Evolutionary conservation across 2,797 vertebrate genomes (phyloP).

Genomic region (Sebastes steindachneri): DNA sequence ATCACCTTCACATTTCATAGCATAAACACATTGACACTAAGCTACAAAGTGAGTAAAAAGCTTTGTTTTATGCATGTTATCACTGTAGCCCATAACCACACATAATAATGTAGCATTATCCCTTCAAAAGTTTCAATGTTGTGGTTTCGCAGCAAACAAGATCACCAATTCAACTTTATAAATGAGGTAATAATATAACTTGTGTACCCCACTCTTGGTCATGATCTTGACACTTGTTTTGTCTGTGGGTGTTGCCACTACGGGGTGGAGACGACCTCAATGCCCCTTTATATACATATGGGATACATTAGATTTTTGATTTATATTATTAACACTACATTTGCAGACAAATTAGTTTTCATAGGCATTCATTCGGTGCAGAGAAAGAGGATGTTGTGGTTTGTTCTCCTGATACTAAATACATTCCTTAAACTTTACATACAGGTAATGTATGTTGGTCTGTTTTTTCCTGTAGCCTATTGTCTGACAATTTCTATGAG

Average conservation of each 20-base stretch:
- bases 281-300: neutral
- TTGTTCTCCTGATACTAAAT: constrained; percentile 6
- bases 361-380: neutral
- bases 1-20: neutral
- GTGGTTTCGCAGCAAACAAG: neutral
- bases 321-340: neutral
- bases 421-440: neutral
- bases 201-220: neutral
- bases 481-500: constrained; percentile 7
- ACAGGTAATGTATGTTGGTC: neutral
- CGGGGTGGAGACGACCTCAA: neutral
- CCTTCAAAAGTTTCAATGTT: neutral
- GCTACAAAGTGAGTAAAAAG: neutral
- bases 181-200: neutral
- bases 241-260: constrained; percentile 16
- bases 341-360: neutral
- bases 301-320: neutral
- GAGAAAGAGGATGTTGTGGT: neutral
- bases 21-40: neutral
- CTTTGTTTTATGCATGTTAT: neutral
- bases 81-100: neutral
- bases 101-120: neutral
- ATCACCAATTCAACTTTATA: neutral
- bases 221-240: constrained; percentile 28
- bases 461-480: neutral